A percentile compares a stretch with the other conserved stretches of the same genome.
These are phyloP conservation scores for Holocentrus rufus DNA, from an alignment of 2,797 vertebrate species.

Conservation along the genomic window DNA sequence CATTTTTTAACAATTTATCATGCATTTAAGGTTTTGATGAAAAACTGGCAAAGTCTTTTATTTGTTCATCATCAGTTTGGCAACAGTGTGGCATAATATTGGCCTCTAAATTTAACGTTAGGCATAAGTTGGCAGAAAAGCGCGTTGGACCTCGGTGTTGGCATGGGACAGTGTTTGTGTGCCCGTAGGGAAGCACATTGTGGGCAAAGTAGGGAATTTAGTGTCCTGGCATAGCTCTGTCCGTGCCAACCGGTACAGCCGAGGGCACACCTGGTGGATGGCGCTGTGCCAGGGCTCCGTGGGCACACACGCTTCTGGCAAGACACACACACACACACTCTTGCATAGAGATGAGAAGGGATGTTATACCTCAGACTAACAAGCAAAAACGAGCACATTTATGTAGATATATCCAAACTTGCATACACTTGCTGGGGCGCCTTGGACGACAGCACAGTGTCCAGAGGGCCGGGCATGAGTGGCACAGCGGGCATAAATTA, in stretches of 20 bases:
- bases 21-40: background rate
- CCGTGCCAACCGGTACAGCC: constrained; percentile 42
- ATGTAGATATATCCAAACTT: constrained; percentile 52
- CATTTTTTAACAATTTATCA: background rate
- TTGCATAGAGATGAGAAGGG: constrained; percentile 28
- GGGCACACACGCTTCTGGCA: constrained; percentile 39
- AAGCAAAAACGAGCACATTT: constrained; percentile 53
- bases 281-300: constrained; percentile 49
- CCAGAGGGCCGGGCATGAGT: constrained; percentile 65
- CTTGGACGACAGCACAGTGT: constrained; percentile 54
- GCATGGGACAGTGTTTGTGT: constrained; percentile 31
- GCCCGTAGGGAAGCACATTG: constrained; percentile 10
- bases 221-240: constrained; percentile 28
- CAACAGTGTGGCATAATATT: background rate
- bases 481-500: constrained; percentile 70
- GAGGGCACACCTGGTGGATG: constrained; percentile 62
- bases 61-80: background rate
- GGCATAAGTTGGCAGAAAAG: background rate
- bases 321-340: constrained; percentile 23
- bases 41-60: background rate
- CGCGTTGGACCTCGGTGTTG: background rate
- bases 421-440: constrained; percentile 40
- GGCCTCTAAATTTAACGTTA: background rate
- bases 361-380: constrained; percentile 52
- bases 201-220: background rate